Base-by-base conservation (phyloP, 2,888 invertebrate species). In the Drosophila anomelani region DNA sequence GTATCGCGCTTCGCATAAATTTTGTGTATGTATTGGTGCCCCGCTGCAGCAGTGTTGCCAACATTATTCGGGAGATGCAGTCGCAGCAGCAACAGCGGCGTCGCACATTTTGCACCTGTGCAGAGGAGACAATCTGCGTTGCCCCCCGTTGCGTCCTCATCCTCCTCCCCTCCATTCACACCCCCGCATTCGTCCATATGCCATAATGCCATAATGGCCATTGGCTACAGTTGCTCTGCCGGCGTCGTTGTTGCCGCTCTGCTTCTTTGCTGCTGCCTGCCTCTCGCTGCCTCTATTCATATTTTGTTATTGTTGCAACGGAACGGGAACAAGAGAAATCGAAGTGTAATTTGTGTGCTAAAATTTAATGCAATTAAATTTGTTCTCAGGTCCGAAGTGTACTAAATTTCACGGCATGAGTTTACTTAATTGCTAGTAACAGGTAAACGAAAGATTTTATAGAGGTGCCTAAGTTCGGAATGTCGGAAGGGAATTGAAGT, bases 41-140 rank as follows among this genome's bases (percentile, higher is more conserved):
- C n/a, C 61, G 74, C 57, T 75, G 79, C 67, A 77, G 88, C 90
- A 89, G 85, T 83, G 88, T 85, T 89, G 90, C 85, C 90, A 85
- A 67, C 74, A 72, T 81, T 77, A 68, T 70, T 69, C 55, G 71
- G 55, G 51, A 60, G 74, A 76, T 79, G 69, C 78, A 77, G 38
- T 36, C 55, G 54, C 66, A 68, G 32, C 53, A 23, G 49, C 46
- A 36, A 44, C 46, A 69, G 43, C 38, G 38, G 54, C 46, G 47
- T 64, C 67, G 74, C 79, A 86, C 56, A 77, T 75, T 75, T 87
- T 89, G 82, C 88, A 85, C 85, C 85, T 85, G 85, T 85, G 86
- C 84, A 83, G 34, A 53, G 83, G 78, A 76, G 69, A 74, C 63
- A 75, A 71, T 66, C 76, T 73, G 44, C 53, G 53, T 44, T 26